A percentile compares a stretch with the other conserved stretches of the same genome.
Evolutionary conservation across 2,113 vertebrate genomes (phyloP).

Genomic region (Chiloscyllium plagiosum): DNA sequence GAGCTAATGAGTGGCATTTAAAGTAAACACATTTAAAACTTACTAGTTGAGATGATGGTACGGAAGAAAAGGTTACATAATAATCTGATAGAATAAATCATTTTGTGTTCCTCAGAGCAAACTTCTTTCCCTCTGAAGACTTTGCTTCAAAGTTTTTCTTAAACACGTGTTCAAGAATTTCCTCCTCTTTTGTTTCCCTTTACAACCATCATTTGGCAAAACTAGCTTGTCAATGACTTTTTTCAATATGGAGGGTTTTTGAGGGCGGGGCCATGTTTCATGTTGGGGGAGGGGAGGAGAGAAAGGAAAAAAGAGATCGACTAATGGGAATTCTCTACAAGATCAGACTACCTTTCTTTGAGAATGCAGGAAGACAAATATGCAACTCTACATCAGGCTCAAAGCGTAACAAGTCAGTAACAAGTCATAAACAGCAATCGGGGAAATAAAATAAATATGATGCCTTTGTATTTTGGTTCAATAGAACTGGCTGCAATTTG

Average conservation of each 20-base stretch:
- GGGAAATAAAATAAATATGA: background rate
- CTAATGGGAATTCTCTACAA: background rate
- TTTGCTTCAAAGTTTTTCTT: no score
- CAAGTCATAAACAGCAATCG: background rate
- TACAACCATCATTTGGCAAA: background rate
- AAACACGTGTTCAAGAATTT: background rate
- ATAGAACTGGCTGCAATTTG: background rate
- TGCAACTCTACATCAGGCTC: background rate
- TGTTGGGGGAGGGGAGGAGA: no score
- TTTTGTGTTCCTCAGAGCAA: no score
- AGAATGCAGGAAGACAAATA: background rate
- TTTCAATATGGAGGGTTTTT: background rate
- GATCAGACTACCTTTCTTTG: background rate
- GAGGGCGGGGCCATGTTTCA: no score
- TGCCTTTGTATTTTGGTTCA: background rate
- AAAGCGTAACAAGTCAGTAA: background rate
- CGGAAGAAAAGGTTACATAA: no score
- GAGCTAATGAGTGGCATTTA: background rate
- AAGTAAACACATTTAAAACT: no score
- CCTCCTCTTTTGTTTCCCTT: background rate
- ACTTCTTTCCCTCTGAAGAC: no score
- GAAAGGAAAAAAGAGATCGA: background rate
- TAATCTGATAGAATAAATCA: no score
- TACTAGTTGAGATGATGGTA: no score
- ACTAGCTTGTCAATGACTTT: background rate